Evolutionary conservation across 2,888 invertebrate species (phyloP).

Genomic region (Shargacucullia verbasci): DNA sequence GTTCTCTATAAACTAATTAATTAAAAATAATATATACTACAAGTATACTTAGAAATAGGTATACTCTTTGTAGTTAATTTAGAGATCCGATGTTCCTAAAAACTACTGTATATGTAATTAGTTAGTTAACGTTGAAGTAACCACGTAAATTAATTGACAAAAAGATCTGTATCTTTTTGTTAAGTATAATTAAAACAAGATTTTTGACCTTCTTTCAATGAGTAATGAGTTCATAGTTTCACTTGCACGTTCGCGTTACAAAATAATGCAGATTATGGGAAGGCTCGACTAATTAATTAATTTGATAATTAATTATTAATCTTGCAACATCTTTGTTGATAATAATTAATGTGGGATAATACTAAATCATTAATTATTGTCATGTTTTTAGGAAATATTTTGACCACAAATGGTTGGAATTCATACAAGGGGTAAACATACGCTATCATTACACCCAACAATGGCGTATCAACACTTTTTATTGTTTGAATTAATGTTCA

Average conservation of each 20-base stretch:
- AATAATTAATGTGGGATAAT: constrained; percentile 14
- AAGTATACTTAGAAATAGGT: no score
- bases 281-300: neutral
- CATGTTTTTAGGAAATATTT: no score
- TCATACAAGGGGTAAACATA: no score
- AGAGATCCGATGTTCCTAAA: constrained; percentile 26
- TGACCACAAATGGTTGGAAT: no score
- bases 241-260: neutral
- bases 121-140: constrained; percentile 59
- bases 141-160: constrained; percentile 65
- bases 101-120: constrained; percentile 56
- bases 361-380: neutral
- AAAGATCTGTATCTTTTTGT: constrained; percentile 72
- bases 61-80: no score
- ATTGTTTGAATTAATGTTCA: no score
- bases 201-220: constrained; percentile 66
- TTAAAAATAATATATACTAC: no score
- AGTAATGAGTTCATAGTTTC: constrained; percentile 43
- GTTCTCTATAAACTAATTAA: no score
- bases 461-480: no score
- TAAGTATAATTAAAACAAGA: constrained; percentile 65
- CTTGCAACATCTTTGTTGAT: neutral
- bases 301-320: neutral
- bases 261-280: constrained; percentile 28
- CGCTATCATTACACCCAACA: no score